A percentile compares a stretch with the other conserved stretches of the same genome.
phyloP scores from a whole-genome alignment of 2,113 vertebrate genomes.

The Cephalophus harveyi region DNA sequence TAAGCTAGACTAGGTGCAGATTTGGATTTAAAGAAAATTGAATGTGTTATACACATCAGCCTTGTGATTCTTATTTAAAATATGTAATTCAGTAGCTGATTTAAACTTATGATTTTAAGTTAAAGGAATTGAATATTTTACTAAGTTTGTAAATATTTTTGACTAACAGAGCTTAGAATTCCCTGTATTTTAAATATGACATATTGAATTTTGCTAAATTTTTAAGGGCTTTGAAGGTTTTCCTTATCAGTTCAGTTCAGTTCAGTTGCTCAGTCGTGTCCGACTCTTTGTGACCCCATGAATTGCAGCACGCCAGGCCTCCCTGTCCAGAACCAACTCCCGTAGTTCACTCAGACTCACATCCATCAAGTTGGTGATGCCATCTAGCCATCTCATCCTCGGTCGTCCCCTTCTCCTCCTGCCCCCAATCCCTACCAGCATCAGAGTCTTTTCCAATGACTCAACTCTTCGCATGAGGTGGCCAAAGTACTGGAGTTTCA shows the following conservation, averaged over 20 bases:
- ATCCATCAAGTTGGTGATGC: too few species aligned
- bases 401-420: too few species aligned
- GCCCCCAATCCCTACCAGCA: too few species aligned
- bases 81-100: not conserved
- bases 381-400: too few species aligned
- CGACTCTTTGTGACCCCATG: too few species aligned
- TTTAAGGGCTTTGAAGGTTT: conserved; percentile 15
- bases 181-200: not conserved
- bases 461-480: too few species aligned
- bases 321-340: too few species aligned
- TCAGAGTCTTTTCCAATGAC: too few species aligned
- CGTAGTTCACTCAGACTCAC: too few species aligned
- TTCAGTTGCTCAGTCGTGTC: too few species aligned
- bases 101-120: not conserved
- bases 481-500: too few species aligned
- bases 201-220: not conserved
- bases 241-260: not conserved
- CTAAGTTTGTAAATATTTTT: not conserved
- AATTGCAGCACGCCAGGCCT: too few species aligned
- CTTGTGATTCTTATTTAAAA: conserved; percentile 12
- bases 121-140: not conserved
- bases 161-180: not conserved
- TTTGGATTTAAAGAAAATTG: not conserved
- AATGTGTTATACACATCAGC: not conserved
- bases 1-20: not conserved